Conservation (phyloP, 2,113 vertebrate genomes). For the Cynopterus brachyotis region DNA sequence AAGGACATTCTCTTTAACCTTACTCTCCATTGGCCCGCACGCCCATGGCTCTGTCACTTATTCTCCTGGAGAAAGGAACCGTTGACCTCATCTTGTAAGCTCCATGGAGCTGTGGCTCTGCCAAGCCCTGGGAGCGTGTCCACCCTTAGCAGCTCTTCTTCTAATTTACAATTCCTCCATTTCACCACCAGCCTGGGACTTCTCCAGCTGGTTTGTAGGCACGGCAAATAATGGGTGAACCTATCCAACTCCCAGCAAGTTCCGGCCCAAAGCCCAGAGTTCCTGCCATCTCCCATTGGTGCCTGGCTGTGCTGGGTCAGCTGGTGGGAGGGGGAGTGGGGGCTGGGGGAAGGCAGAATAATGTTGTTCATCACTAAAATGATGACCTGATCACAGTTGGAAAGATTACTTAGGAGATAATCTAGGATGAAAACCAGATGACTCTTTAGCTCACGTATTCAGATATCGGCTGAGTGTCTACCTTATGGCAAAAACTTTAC, state of each 20-base stretch:
- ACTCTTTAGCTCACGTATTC: background rate
- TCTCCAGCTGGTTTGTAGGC: background rate
- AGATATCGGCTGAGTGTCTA: background rate
- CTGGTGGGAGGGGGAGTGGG: too few species aligned
- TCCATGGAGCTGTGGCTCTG: background rate
- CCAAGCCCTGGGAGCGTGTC: background rate
- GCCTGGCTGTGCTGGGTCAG: background rate
- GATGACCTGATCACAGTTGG: background rate
- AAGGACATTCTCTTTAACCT: slow-evolving; percentile 11
- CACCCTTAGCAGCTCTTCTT: background rate
- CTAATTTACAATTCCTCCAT: background rate
- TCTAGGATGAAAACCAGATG: background rate
- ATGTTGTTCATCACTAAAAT: background rate
- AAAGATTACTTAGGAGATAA: background rate
- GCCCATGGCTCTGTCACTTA: background rate
- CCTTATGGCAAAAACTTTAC: background rate
- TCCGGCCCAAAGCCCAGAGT: background rate
- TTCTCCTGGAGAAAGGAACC: slow-evolving; percentile 20
- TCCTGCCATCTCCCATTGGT: background rate
- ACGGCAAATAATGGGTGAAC: background rate
- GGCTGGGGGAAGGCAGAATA: background rate
- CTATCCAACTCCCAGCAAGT: background rate
- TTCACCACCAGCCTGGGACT: background rate
- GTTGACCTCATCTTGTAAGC: slow-evolving; percentile 2
- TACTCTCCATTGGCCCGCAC: slow-evolving; percentile 52